Evolutionary conservation across 2,888 invertebrate species (phyloP), one percentile per base, ranked within the genome.

Genomic region (Branchellion lobata): DNA sequence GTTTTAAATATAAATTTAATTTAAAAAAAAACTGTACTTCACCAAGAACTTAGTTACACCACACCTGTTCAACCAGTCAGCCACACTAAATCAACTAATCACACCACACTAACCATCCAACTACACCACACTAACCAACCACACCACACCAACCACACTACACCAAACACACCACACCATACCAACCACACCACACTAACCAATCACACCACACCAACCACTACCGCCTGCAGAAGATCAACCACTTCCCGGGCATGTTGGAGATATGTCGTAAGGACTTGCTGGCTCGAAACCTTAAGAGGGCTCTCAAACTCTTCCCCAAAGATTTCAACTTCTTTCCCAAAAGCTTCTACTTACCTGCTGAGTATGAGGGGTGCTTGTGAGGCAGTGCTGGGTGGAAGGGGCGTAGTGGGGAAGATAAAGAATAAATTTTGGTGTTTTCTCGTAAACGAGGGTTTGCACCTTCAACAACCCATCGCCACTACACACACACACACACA

Each of bases 271-370:
- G 95, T 82, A 96, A 96, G 88, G 95, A 95, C 89, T 89, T 94
- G 78, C 89, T 96, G 34, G 94, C 95, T 0, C 90, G 94, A 80
- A 95, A 96, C 88, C 90, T 96, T 81, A 95, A 94, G 87, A 90
- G 94, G 83, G 95, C 95, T 95, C 90, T 92, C 81, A 92, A 93
- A 87, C 89, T 93, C 79, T 95, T 93, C 87, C 94, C 95, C 0
- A 92, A 92, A 84, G 95, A 95, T 82, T 96, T 95, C 87, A 93
- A 92, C 85, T 93, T 95, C 86, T 95, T 94, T 86, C 95, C 96
- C 0, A 94, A 93, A 89, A 94, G 95, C 11, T 96, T 95, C 95
- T 93, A 94, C 87, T 90, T 96, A 83, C 95, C 96, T 34, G 93
- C 94, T 29, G 94, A 95, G 93, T 93, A 89, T 91, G 91, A 89